A percentile compares a stretch with the other conserved stretches of the same genome.
phyloP scores from a whole-genome alignment of 2,888 invertebrate genomes.

The Conops quadrifasciatus region DNA sequence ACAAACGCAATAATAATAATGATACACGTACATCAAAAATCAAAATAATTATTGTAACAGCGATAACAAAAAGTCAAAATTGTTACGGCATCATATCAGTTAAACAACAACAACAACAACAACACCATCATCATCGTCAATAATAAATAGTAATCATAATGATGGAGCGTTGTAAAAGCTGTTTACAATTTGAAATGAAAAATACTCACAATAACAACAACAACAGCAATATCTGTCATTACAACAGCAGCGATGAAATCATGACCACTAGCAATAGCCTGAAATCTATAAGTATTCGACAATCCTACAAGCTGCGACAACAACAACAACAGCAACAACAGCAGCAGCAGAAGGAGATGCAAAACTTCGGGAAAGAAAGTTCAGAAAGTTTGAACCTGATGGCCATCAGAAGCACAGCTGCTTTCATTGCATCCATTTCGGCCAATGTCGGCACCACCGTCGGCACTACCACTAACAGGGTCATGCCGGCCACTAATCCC shows the following conservation, averaged over 20 bases:
- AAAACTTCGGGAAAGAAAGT: neutral
- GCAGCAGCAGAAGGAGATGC: slow-evolving; percentile 9
- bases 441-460: neutral
- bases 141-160: neutral
- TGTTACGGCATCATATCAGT: neutral
- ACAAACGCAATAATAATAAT: neutral
- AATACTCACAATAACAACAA: slow-evolving; percentile 24
- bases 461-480: neutral
- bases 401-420: neutral
- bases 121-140: too few species aligned
- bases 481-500: neutral
- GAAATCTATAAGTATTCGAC: slow-evolving; percentile 7
- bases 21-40: too few species aligned
- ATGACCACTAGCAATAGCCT: neutral
- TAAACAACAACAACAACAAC: neutral
- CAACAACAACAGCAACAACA: slow-evolving; percentile 31
- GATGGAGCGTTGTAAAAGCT: slow-evolving; percentile 40
- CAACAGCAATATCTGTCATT: slow-evolving; percentile 20
- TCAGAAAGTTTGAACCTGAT: neutral
- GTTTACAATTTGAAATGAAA: slow-evolving; percentile 7
- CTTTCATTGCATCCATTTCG: neutral
- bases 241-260: slow-evolving; percentile 23
- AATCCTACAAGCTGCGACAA: slow-evolving; percentile 20
- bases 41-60: neutral
- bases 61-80: neutral